A percentile compares a stretch with the other conserved stretches of the same genome.
Conservation (phyloP, 2,113 vertebrate genomes). For the Tonatia bakeri region DNA sequence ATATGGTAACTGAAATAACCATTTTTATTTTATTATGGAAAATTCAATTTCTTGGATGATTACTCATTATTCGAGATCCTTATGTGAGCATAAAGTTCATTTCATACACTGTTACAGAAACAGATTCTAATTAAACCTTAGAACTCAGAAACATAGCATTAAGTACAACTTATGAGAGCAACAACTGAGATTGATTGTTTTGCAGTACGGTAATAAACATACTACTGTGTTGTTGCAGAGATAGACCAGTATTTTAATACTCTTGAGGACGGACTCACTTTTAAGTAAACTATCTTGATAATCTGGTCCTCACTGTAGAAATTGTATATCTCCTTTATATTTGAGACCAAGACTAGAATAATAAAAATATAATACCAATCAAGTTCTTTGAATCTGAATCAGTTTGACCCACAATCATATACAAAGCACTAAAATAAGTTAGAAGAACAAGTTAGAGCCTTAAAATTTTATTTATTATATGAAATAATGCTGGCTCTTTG, state of each 20-base stretch:
- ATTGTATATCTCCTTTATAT: neutral
- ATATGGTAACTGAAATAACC: slow-evolving; percentile 45
- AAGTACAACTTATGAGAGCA: slow-evolving; percentile 25
- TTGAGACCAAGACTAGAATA: neutral
- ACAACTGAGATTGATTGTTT: neutral
- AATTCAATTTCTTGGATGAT: slow-evolving; percentile 73
- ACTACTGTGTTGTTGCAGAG: neutral
- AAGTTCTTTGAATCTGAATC: neutral
- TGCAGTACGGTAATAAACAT: neutral
- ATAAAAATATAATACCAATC: neutral
- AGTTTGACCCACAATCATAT: neutral
- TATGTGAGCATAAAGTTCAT: slow-evolving; percentile 66
- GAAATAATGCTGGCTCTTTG: neutral
- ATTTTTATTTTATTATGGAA: slow-evolving; percentile 57
- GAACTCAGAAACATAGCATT: slow-evolving; percentile 3
- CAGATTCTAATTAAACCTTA: slow-evolving; percentile 61
- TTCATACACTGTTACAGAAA: slow-evolving; percentile 56
- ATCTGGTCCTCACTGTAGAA: neutral
- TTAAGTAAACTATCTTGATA: neutral
- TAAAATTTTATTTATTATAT: neutral
- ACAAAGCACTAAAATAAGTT: neutral
- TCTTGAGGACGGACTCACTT: neutral
- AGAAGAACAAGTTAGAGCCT: neutral
- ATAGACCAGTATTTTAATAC: neutral
- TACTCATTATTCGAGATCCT: slow-evolving; percentile 65